phyloP scores from a whole-genome alignment of 2,113 vertebrate species.

The Podilymbus podiceps region DNA sequence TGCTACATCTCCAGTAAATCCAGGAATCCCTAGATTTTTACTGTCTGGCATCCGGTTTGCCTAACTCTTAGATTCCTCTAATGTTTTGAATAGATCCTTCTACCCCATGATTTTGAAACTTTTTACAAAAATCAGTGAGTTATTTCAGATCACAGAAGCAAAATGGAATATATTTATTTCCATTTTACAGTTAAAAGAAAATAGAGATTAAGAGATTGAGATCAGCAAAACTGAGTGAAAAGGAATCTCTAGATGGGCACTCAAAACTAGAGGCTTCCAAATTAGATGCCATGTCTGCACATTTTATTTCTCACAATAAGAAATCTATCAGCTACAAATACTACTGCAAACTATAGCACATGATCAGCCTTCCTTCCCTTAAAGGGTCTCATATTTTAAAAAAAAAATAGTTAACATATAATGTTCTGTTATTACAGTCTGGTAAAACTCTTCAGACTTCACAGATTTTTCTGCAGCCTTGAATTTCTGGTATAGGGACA shows the following conservation, averaged over 20 bases:
- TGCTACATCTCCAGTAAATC: background rate
- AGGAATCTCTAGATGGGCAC: background rate
- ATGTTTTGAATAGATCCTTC: background rate
- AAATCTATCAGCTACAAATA: background rate
- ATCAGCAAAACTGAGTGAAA: background rate
- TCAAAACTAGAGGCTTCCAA: background rate
- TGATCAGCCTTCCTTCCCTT: background rate
- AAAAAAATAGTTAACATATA: background rate
- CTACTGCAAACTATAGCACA: background rate
- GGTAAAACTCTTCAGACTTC: background rate
- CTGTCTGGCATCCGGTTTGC: background rate
- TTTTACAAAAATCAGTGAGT: background rate
- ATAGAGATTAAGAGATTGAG: background rate
- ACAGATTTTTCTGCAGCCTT: background rate
- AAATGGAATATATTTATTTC: background rate
- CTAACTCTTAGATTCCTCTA: background rate
- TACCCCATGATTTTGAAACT: background rate
- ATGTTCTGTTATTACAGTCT: background rate
- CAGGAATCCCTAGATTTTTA: background rate
- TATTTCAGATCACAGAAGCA: background rate
- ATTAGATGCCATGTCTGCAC: background rate
- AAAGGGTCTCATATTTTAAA: background rate
- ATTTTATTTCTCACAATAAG: background rate
- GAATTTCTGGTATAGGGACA: background rate
- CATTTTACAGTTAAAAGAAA: background rate